Percentiles rank a stretch among this genome's conserved stretches.
Evolutionary conservation across 2,797 vertebrate species (phyloP).

Genomic region (Pantherophis vulpinus): DNA sequence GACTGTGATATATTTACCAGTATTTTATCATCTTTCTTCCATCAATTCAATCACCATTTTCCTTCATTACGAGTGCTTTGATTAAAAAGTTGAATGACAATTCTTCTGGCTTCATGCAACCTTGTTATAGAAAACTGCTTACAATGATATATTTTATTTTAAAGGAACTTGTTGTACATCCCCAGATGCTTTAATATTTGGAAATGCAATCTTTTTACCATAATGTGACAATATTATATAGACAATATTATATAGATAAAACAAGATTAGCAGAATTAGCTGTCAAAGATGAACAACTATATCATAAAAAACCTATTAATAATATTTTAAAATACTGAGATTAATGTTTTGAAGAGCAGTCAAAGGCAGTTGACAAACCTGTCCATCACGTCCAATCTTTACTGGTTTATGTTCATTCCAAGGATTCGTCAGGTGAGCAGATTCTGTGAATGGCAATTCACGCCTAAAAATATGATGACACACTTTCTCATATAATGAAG

Average conservation of each 20-base stretch:
- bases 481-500: slow-evolving; percentile 6
- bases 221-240: not conserved
- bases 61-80: not conserved
- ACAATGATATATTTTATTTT: not conserved
- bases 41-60: not conserved
- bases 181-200: not conserved
- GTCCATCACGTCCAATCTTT: slow-evolving; percentile 97
- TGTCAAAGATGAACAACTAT: not conserved
- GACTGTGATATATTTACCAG: not conserved
- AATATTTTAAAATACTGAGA: not conserved
- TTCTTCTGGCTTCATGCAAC: not conserved
- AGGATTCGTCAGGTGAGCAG: slow-evolving; percentile 92
- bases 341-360: not conserved
- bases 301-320: not conserved
- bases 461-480: slow-evolving; percentile 77
- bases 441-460: slow-evolving; percentile 96
- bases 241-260: not conserved
- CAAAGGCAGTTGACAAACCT: slow-evolving; percentile 76
- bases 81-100: not conserved
- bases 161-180: not conserved
- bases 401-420: slow-evolving; percentile 99
- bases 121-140: not conserved
- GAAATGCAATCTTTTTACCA: not conserved
- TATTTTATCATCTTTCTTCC: not conserved
- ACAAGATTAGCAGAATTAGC: not conserved